A percentile compares a stretch with the other conserved stretches of the same genome.
phyloP scores from a whole-genome alignment of 2,113 vertebrate species.

The Lophius piscatorius region DNA sequence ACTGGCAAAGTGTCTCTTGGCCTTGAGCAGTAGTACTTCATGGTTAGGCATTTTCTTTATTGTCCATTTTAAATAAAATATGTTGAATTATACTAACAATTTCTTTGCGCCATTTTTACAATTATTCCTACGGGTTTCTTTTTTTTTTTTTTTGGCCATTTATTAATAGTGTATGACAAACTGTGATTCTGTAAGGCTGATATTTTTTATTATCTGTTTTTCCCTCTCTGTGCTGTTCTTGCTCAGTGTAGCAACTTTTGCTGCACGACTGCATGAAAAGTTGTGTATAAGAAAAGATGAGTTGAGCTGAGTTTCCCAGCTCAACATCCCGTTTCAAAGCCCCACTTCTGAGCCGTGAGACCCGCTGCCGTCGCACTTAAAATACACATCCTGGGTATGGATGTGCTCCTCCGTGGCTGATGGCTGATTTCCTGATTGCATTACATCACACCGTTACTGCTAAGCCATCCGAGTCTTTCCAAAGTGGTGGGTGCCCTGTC shows the following conservation, averaged over 20 bases:
- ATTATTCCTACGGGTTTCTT: too few species aligned
- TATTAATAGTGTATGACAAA: too few species aligned
- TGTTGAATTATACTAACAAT: slow-evolving; percentile 31
- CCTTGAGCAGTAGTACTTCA: not conserved
- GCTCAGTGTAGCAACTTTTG: too few species aligned
- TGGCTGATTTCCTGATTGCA: slow-evolving; percentile 54
- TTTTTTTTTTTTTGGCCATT: too few species aligned
- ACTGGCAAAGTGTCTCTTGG: not conserved
- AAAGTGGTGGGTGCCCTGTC: slow-evolving; percentile 13
- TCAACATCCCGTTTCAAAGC: slow-evolving; percentile 48
- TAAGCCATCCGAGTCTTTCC: slow-evolving; percentile 37
- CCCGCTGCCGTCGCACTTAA: slow-evolving; percentile 54
- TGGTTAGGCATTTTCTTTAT: slow-evolving; percentile 19
- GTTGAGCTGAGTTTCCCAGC: slow-evolving; percentile 13
- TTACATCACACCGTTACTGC: slow-evolving; percentile 41
- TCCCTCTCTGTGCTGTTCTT: too few species aligned
- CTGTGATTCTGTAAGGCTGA: too few species aligned
- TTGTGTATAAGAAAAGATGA: too few species aligned
- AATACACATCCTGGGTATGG: slow-evolving; percentile 67
- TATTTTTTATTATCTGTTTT: too few species aligned
- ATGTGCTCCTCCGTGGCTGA: slow-evolving; percentile 46
- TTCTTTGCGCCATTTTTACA: slow-evolving; percentile 28
- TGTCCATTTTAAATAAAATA: slow-evolving; percentile 17
- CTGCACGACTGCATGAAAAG: too few species aligned
- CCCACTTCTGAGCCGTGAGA: slow-evolving; percentile 29